Evolutionary conservation across 2,113 vertebrate genomes (phyloP).

Genomic region (Ahaetulla prasina): DNA sequence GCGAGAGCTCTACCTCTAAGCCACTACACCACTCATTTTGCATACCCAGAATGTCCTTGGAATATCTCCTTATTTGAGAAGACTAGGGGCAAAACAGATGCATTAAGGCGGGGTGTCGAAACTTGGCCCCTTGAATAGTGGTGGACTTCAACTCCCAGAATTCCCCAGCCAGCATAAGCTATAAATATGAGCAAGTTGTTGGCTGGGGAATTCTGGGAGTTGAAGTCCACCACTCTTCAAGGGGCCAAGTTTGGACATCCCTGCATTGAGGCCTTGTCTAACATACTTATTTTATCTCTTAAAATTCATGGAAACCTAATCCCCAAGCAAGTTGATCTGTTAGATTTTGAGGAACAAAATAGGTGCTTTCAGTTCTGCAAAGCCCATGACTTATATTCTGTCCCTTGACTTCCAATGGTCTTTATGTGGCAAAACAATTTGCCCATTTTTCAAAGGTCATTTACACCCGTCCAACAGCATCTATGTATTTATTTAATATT

Average conservation of each 20-base stretch:
- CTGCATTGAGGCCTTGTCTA: background rate
- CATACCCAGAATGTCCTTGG: background rate
- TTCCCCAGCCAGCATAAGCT: too few species aligned
- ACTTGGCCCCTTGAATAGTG: too few species aligned
- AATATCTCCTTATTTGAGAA: background rate
- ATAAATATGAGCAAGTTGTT: too few species aligned
- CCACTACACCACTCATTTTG: too few species aligned
- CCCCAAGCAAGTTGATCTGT: background rate
- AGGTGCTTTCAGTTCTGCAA: background rate
- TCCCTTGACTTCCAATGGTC: background rate
- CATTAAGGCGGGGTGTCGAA: too few species aligned
- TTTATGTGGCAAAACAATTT: background rate
- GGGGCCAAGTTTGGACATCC: too few species aligned
- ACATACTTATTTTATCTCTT: background rate
- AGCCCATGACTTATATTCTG: background rate
- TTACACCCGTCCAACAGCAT: background rate
- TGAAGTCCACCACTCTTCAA: too few species aligned
- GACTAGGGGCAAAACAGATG: background rate
- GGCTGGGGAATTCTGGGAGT: too few species aligned
- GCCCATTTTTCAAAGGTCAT: background rate
- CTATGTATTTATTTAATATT: background rate
- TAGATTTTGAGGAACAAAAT: background rate
- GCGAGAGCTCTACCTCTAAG: too few species aligned
- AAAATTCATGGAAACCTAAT: background rate
- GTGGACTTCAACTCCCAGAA: too few species aligned